Evolutionary conservation across 2,113 vertebrate genomes (phyloP).

Genomic region (Lampris megalopsis): DNA sequence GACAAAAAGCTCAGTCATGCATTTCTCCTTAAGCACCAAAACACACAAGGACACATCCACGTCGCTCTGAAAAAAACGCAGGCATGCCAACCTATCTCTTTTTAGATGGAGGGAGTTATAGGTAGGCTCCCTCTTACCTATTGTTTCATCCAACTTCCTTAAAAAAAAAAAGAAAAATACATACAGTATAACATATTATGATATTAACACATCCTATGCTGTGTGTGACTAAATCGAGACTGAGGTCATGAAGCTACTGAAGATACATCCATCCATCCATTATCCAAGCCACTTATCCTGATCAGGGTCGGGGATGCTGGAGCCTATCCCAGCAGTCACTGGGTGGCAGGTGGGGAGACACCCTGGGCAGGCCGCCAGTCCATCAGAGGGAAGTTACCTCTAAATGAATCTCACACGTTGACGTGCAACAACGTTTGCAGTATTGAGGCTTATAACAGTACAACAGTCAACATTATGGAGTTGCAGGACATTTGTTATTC

Average conservation of each 20-base stretch:
- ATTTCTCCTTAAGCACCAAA: slow-evolving; percentile 43
- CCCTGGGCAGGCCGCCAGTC: too few relatives aligned
- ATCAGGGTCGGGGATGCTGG: background rate
- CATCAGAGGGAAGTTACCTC: background rate
- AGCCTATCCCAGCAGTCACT: too few relatives aligned
- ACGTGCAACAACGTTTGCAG: background rate
- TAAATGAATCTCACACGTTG: background rate
- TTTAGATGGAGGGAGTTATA: slow-evolving; percentile 55
- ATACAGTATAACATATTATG: slow-evolving; percentile 14
- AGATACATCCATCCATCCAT: background rate
- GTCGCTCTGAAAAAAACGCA: slow-evolving; percentile 52
- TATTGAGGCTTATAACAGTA: background rate
- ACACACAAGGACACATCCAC: slow-evolving; percentile 55
- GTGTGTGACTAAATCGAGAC: slow-evolving; percentile 13
- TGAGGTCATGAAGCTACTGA: slow-evolving; percentile 3
- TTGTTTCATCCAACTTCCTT: slow-evolving; percentile 41
- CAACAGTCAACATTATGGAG: background rate
- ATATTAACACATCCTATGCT: slow-evolving; percentile 34
- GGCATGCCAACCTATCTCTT: slow-evolving; percentile 40
- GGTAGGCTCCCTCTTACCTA: slow-evolving; percentile 37
- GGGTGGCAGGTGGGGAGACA: too few relatives aligned
- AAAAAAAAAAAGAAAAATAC: slow-evolving; percentile 3
- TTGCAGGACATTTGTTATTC: slow-evolving; percentile 57
- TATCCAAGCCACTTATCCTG: too few relatives aligned
- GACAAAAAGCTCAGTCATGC: background rate